A percentile compares a stretch with the other conserved stretches of the same genome.
These are phyloP conservation scores for Drosophila kanapiae DNA, from an alignment of 1,140 invertebrate genomes.

Conservation along the genomic window DNA sequence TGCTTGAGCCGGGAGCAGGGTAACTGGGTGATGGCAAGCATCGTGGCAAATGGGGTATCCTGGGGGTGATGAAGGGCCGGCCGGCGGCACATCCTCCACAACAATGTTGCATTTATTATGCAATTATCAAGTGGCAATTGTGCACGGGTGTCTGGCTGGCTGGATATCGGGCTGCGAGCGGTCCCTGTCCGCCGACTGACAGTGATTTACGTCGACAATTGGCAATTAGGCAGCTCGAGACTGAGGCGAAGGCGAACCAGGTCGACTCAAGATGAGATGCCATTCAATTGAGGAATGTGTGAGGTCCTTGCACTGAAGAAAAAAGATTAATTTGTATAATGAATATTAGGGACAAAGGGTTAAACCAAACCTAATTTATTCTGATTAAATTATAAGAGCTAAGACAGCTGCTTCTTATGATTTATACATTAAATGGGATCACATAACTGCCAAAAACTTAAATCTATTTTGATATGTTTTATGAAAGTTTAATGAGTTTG, in stretches of 20 bases:
- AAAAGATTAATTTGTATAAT: not conserved
- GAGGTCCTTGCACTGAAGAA: conserved; percentile 8
- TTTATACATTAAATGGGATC: not conserved
- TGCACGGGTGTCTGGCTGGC: conserved; percentile 18
- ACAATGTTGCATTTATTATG: conserved; percentile 83
- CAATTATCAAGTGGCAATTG: conserved; percentile 79
- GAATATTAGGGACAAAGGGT: too few relatives aligned
- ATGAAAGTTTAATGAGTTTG: not conserved
- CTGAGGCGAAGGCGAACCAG: conserved; percentile 20
- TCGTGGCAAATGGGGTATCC: not conserved
- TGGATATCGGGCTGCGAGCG: conserved; percentile 15
- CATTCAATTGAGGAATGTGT: conserved; percentile 61
- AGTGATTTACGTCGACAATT: conserved; percentile 82
- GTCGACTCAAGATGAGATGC: conserved; percentile 60
- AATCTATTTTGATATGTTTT: not conserved
- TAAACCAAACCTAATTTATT: not conserved
- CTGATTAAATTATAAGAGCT: not conserved
- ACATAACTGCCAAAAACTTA: not conserved
- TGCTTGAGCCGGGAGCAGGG: conserved; percentile 40
- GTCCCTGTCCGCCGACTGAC: conserved; percentile 53
- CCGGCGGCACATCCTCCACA: conserved; percentile 44
- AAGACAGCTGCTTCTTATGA: too few relatives aligned
- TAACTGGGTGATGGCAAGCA: not conserved
- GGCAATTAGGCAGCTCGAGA: conserved; percentile 70
- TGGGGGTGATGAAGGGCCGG: conserved; percentile 24